phyloP scores from a whole-genome alignment of 2,797 vertebrate species.

The Crenuchus spilurus region DNA sequence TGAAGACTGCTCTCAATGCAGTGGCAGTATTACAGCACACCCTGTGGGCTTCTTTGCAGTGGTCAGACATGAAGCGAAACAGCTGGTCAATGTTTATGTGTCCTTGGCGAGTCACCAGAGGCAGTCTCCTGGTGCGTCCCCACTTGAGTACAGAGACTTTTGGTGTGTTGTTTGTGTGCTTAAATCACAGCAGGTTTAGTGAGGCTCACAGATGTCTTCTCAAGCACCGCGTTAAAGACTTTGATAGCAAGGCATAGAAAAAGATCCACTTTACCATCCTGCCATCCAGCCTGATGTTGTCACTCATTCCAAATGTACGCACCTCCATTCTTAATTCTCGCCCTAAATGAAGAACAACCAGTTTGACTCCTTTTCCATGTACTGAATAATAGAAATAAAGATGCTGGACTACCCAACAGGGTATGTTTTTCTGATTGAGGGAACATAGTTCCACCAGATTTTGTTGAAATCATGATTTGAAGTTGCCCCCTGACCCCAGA shows the following conservation, averaged over 20 bases:
- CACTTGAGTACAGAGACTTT: constrained; percentile 68
- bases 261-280: neutral
- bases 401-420: no score
- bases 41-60: constrained; percentile 36
- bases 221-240: constrained; percentile 63
- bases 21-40: constrained; percentile 28
- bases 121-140: constrained; percentile 69
- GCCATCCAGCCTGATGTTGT: constrained; percentile 35
- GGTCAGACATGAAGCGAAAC: constrained; percentile 67
- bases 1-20: neutral
- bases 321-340: no score
- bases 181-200: constrained; percentile 72
- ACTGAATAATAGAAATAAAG: no score
- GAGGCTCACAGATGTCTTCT: constrained; percentile 75
- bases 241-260: constrained; percentile 56
- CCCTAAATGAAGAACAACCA: no score
- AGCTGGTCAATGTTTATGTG: constrained; percentile 80
- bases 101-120: constrained; percentile 67
- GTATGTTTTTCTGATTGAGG: no score
- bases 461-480: no score
- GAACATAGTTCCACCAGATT: no score
- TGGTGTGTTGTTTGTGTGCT: constrained; percentile 79
- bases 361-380: no score
- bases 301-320: no score
- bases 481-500: no score